Evolutionary conservation across 2,888 invertebrate genomes (phyloP).

Genomic region (Ephialtes manifestator): DNA sequence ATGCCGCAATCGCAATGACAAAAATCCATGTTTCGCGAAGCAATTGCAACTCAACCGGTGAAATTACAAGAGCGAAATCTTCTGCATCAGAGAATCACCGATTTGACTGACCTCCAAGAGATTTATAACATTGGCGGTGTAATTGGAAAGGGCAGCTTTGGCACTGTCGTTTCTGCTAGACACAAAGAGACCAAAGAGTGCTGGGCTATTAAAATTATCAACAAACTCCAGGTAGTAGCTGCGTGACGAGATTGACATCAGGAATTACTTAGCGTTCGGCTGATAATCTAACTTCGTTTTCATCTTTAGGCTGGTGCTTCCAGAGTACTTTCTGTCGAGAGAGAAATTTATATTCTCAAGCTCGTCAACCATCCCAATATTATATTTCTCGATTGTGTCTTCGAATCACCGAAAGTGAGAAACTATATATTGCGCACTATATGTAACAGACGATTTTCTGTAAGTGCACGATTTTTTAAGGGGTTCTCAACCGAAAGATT

Average conservation of each 20-base stretch:
- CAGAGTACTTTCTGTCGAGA: constrained; percentile 85
- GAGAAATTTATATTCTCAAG: constrained; percentile 87
- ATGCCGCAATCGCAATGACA: constrained; percentile 43
- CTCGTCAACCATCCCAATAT: constrained; percentile 88
- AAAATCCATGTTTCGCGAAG: constrained; percentile 62
- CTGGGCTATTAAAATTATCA: constrained; percentile 86
- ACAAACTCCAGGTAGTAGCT: constrained; percentile 80
- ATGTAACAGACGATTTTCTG: no score
- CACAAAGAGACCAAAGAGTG: constrained; percentile 81
- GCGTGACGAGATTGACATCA: not conserved
- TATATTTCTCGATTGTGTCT: constrained; percentile 87
- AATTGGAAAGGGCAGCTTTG: constrained; percentile 85
- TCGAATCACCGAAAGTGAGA: constrained; percentile 86
- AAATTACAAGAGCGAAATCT: constrained; percentile 79
- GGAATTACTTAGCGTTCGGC: not conserved
- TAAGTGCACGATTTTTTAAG: no score
- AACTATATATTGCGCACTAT: not conserved
- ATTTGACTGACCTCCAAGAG: constrained; percentile 80
- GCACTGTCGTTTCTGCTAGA: constrained; percentile 83
- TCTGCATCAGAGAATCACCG: constrained; percentile 82
- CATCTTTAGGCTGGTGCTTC: constrained; percentile 70
- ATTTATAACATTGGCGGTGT: constrained; percentile 83
- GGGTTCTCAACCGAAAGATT: no score
- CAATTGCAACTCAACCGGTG: constrained; percentile 28
- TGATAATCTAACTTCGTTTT: not conserved